Evolutionary conservation across 2,888 invertebrate genomes (phyloP).

Genomic region (Cosmopolites sordidus): DNA sequence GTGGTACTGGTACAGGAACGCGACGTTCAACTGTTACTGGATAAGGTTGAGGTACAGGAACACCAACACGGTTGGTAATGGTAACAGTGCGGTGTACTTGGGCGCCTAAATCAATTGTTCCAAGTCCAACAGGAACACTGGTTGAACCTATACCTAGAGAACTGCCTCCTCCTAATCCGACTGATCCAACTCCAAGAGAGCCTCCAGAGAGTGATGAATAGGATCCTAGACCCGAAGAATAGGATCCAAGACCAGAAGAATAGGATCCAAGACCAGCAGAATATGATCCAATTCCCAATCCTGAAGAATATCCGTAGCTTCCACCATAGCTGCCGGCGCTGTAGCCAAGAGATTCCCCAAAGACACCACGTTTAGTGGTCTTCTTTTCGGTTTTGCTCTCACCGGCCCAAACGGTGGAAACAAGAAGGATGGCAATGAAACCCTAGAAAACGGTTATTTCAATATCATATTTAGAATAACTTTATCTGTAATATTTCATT

Average conservation of each 20-base stretch:
- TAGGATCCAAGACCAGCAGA: not conserved
- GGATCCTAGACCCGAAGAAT: slow-evolving; percentile 3
- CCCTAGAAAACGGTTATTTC: slow-evolving; percentile 47
- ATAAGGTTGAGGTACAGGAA: slow-evolving; percentile 54
- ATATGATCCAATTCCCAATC: slow-evolving; percentile 5
- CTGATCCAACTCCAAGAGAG: slow-evolving; percentile 4
- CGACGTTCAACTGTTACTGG: slow-evolving; percentile 52
- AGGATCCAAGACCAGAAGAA: slow-evolving; percentile 10
- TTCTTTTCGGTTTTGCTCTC: slow-evolving; percentile 39
- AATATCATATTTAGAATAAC: too few relatives aligned
- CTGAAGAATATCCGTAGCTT: slow-evolving; percentile 1
- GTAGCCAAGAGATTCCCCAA: slow-evolving; percentile 43
- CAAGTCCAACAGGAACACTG: slow-evolving; percentile 2
- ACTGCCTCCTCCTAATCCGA: slow-evolving; percentile 2
- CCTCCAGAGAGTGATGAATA: slow-evolving; percentile 8
- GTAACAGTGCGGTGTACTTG: slow-evolving; percentile 43
- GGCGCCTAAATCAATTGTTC: slow-evolving; percentile 35
- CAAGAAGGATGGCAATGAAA: slow-evolving; percentile 46
- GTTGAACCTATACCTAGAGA: slow-evolving; percentile 9
- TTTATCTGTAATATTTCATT: too few relatives aligned
- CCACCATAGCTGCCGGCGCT: slow-evolving; percentile 28
- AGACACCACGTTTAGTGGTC: slow-evolving; percentile 49
- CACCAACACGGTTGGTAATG: slow-evolving; percentile 50
- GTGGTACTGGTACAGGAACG: slow-evolving; percentile 49
- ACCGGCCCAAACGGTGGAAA: slow-evolving; percentile 45